A percentile compares a stretch with the other conserved stretches of the same genome.
phyloP scores from a whole-genome alignment of 2,113 vertebrate species.

The Ovibos moschatus region DNA sequence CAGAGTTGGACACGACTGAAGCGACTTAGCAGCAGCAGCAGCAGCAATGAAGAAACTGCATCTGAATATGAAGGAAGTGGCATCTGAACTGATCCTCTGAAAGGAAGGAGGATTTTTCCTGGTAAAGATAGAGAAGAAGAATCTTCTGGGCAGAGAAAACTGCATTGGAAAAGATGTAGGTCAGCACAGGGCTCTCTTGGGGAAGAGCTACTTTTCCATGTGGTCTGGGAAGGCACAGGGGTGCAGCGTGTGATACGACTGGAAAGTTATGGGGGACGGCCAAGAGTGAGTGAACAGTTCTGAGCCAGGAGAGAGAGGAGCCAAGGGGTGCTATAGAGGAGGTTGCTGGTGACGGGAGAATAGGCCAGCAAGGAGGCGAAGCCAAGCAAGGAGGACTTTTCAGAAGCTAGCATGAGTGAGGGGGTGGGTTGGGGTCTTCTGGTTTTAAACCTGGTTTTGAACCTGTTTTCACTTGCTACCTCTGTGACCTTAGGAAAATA shows the following conservation, averaged over 20 bases:
- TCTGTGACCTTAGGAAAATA: not conserved
- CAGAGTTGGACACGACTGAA: too few species aligned
- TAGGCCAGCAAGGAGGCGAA: not conserved
- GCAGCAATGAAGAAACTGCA: not conserved
- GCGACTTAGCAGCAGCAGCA: too few species aligned
- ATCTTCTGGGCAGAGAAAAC: not conserved
- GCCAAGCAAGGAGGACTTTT: too few species aligned
- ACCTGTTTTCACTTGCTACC: not conserved
- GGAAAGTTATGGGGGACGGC: not conserved
- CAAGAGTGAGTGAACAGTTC: not conserved
- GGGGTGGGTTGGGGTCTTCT: not conserved
- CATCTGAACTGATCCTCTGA: not conserved
- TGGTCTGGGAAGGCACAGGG: too few species aligned
- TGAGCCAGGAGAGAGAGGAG: not conserved
- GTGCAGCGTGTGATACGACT: fast-evolving
- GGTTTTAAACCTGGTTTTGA: not conserved
- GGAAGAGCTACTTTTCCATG: not conserved
- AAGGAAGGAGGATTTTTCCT: not conserved
- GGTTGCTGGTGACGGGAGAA: not conserved
- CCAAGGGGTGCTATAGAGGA: not conserved
- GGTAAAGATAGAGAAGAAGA: not conserved
- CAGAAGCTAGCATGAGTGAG: not conserved
- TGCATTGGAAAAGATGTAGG: not conserved
- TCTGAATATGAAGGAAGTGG: not conserved
- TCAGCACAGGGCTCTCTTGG: not conserved